phyloP scores from a whole-genome alignment of 2,113 vertebrate species.

The Stegastes partitus region DNA sequence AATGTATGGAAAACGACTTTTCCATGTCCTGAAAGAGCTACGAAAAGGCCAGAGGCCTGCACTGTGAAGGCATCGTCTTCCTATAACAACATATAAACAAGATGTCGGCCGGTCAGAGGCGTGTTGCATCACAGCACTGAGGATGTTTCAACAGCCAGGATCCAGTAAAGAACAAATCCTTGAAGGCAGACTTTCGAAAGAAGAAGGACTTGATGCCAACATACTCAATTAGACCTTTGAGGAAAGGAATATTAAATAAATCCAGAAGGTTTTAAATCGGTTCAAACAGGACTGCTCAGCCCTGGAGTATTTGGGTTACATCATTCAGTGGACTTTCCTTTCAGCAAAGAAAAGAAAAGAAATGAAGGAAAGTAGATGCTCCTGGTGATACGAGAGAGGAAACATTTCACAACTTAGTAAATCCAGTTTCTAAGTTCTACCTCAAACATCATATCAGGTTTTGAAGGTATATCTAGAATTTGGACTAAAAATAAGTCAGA shows the following conservation, averaged over 20 bases:
- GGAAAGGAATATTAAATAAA: neutral
- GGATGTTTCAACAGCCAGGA: neutral
- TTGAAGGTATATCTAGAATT: neutral
- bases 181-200: too few species aligned
- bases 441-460: too few species aligned
- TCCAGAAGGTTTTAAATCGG: neutral
- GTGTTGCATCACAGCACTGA: neutral
- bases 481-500: neutral
- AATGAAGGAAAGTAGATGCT: too few species aligned
- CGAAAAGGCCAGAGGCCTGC: neutral
- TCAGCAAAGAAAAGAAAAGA: neutral
- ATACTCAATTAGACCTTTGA: neutral
- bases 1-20: conserved; percentile 44
- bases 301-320: neutral
- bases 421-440: too few species aligned
- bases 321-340: neutral
- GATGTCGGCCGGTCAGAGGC: neutral
- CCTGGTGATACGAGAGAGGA: too few species aligned
- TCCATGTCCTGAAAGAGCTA: conserved; percentile 8
- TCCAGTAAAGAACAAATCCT: neutral
- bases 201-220: neutral
- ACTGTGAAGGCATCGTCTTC: too few species aligned
- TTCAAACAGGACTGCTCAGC: neutral
- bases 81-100: too few species aligned
- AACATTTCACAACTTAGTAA: too few species aligned